A percentile compares a stretch with the other conserved stretches of the same genome.
Evolutionary conservation across 2,113 vertebrate genomes (phyloP).

Genomic region (Pedetes capensis): DNA sequence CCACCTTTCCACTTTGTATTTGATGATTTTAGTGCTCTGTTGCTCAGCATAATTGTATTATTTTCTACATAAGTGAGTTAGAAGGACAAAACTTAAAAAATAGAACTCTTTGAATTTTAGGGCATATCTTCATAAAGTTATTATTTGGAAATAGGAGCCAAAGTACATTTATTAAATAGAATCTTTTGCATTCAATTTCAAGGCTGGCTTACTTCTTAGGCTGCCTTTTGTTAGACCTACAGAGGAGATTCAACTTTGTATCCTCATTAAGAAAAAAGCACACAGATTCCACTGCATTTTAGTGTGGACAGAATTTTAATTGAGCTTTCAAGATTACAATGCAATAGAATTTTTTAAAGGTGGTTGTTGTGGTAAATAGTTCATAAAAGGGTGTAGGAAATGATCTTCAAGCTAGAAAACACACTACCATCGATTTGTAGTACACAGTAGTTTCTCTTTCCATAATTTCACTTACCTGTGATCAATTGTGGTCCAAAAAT

Average conservation of each 20-base stretch:
- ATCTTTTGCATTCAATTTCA: constrained; percentile 7
- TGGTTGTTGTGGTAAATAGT: not conserved
- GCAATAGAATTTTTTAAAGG: not conserved
- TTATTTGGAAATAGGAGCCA: not conserved
- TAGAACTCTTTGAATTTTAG: not conserved
- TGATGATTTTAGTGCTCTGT: not conserved
- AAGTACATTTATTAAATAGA: not conserved
- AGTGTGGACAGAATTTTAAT: not conserved
- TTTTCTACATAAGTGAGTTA: not conserved
- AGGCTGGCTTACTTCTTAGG: not conserved
- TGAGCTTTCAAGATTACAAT: not conserved
- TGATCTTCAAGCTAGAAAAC: not conserved
- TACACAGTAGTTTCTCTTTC: not conserved
- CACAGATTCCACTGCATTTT: not conserved
- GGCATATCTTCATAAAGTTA: not conserved
- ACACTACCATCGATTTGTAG: not conserved
- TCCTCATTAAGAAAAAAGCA: not conserved
- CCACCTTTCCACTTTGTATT: not conserved
- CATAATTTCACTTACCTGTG: not conserved
- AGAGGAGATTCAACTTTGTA: not conserved
- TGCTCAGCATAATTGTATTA: not conserved
- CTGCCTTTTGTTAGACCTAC: not conserved
- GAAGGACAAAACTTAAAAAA: not conserved
- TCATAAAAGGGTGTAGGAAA: not conserved
- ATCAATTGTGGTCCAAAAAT: not conserved